phyloP scores from a whole-genome alignment of 2,797 vertebrate species.

The Manis pentadactyla region DNA sequence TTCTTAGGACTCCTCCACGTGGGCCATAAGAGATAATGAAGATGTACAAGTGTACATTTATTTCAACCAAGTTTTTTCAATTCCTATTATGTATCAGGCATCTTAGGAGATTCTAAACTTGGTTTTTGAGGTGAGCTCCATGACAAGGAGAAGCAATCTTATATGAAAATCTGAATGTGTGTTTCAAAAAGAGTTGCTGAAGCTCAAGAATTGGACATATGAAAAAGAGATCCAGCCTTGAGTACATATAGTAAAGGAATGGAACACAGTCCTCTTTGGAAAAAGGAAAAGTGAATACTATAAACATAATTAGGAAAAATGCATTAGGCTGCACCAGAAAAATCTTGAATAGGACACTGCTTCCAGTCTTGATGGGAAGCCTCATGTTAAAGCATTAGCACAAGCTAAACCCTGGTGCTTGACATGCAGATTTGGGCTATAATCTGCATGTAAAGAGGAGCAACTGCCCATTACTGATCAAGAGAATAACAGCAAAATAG shows the following conservation, averaged over 20 bases:
- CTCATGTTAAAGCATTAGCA: too few species aligned
- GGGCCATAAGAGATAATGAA: not conserved
- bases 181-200: not conserved
- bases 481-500: too few species aligned
- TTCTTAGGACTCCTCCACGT: not conserved
- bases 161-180: not conserved
- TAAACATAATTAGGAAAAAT: not conserved
- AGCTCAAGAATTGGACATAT: not conserved
- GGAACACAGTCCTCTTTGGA: not conserved
- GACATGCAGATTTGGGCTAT: not conserved
- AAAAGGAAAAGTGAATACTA: not conserved
- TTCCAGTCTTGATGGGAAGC: too few species aligned
- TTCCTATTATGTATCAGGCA: not conserved
- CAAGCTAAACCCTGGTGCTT: too few species aligned
- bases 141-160: not conserved
- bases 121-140: not conserved
- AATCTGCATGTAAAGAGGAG: not conserved
- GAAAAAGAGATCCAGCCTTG: not conserved
- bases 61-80: not conserved
- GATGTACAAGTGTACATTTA: not conserved
- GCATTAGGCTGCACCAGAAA: not conserved
- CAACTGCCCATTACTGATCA: not conserved
- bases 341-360: not conserved
- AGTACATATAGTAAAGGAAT: not conserved
- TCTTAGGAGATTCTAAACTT: not conserved